These are phyloP conservation scores for Drosophila parvula DNA, from an alignment of 1,140 invertebrate species.

Conservation along the genomic window DNA sequence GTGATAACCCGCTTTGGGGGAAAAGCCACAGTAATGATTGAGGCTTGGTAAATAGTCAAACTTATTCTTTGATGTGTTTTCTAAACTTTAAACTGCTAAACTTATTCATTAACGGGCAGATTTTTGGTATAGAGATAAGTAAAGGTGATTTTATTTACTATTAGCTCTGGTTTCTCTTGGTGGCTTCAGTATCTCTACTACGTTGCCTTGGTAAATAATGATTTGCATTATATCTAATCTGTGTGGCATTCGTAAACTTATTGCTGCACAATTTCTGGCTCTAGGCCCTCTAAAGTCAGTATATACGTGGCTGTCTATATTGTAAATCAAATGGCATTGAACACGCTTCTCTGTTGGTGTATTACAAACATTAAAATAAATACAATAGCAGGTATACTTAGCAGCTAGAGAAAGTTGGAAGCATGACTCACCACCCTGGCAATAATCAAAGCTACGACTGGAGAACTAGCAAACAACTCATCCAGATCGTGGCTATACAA, in stretches of 20 bases:
- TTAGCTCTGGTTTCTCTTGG: not conserved
- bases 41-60: not conserved
- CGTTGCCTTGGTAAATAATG: not conserved
- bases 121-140: not conserved
- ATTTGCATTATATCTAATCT: conserved; percentile 16
- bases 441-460: conserved; percentile 1
- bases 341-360: not conserved
- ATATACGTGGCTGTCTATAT: not conserved
- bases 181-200: not conserved
- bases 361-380: not conserved
- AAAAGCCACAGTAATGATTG: not conserved
- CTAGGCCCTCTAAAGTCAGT: not conserved
- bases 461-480: not conserved
- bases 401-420: conserved; percentile 19
- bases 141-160: not conserved
- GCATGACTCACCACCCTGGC: conserved; percentile 7
- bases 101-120: not conserved
- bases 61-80: not conserved
- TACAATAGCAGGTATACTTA: not conserved
- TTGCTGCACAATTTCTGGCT: not conserved
- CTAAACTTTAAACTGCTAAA: not conserved
- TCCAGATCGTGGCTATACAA: conserved; percentile 15
- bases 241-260: not conserved
- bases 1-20: not conserved
- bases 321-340: conserved; percentile 7